These are phyloP conservation scores for Siphamia tubifer DNA, from an alignment of 2,113 vertebrate species.

Conservation along the genomic window DNA sequence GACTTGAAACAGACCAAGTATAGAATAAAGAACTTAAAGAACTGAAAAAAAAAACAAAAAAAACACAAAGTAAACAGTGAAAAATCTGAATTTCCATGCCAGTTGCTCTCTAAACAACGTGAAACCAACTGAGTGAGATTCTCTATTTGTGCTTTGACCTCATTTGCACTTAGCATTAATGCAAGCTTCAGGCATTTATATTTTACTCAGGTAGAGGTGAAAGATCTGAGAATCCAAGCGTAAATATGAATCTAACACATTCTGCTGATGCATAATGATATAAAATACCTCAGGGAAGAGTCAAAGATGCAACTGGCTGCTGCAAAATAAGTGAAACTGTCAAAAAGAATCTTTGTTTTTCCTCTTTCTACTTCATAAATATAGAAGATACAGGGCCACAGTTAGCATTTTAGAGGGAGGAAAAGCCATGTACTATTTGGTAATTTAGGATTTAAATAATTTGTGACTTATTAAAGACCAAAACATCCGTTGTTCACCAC, in stretches of 20 bases:
- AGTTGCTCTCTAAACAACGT: background rate
- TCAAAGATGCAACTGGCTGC: background rate
- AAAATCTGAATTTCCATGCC: background rate
- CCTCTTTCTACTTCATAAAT: background rate
- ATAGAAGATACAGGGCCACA: background rate
- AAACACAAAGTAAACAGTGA: too few relatives aligned
- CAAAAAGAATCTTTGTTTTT: background rate
- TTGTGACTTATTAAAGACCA: too few relatives aligned
- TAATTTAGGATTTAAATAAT: too few relatives aligned
- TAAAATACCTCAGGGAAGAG: background rate
- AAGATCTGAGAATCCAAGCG: background rate
- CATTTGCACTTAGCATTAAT: background rate
- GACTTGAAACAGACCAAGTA: slow-evolving; percentile 1
- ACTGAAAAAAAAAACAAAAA: too few relatives aligned
- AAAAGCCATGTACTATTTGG: background rate
- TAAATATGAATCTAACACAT: background rate
- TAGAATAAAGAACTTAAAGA: background rate
- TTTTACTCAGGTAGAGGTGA: background rate
- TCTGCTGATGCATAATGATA: background rate
- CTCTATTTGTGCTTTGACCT: background rate
- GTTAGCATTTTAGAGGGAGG: background rate
- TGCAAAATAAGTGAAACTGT: background rate
- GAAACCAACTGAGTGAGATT: slow-evolving; percentile 2
- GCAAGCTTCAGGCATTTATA: background rate
- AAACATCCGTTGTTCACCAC: too few relatives aligned